phyloP scores from a whole-genome alignment of 2,113 vertebrate species.

The Leucopsar rothschildi region DNA sequence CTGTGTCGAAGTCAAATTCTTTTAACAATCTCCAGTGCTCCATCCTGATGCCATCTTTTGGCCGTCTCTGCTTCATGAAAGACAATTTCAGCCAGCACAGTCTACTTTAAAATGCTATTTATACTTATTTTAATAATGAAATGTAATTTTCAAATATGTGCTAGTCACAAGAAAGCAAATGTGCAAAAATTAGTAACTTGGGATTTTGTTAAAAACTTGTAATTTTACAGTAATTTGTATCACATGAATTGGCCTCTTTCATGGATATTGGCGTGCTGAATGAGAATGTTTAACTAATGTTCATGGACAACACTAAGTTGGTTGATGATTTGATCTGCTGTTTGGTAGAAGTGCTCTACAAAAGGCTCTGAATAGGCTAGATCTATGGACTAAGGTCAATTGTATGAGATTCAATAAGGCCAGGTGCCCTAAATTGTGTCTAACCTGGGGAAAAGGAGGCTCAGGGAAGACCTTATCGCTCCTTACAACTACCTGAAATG shows the following conservation, averaged over 20 bases:
- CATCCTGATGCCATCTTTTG: not conserved
- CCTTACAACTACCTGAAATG: not conserved
- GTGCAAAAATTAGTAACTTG: not conserved
- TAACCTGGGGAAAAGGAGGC: not conserved
- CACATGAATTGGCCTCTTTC: not conserved
- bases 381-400: not conserved
- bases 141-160: not conserved
- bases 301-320: rapidly evolving
- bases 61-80: not conserved
- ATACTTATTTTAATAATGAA: not conserved
- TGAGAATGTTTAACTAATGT: not conserved
- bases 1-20: not conserved
- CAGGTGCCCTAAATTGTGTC: not conserved
- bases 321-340: not conserved
- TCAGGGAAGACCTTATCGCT: rapidly evolving
- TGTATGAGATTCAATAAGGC: not conserved
- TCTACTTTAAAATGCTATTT: not conserved
- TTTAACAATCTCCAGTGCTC: not conserved
- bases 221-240: not conserved
- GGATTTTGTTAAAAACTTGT: not conserved
- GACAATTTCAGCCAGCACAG: not conserved
- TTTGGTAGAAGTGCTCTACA: rapidly evolving
- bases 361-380: not conserved
- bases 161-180: not conserved
- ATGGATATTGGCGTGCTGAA: not conserved